These are phyloP conservation scores for Pangasius mekongensis DNA, from an alignment of 2,797 vertebrate genomes.

Conservation along the genomic window DNA sequence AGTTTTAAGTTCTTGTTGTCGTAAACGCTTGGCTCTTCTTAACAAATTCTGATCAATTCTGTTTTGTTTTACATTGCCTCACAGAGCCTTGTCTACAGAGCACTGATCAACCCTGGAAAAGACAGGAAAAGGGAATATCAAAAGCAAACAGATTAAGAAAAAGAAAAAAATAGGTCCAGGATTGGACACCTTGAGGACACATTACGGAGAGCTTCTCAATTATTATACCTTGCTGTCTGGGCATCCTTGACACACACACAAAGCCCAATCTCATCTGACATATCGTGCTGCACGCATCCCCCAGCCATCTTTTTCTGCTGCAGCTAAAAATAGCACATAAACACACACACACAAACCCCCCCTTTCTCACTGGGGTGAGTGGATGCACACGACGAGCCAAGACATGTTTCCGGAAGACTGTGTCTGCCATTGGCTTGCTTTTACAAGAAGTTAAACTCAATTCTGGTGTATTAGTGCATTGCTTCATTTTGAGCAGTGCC, in stretches of 20 bases:
- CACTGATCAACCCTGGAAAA: neutral
- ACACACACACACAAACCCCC: conserved; percentile 28
- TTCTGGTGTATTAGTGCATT: conserved; percentile 20
- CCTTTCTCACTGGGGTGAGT: conserved; percentile 48
- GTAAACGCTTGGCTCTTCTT: neutral
- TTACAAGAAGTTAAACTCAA: conserved; percentile 23
- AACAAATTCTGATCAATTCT: neutral
- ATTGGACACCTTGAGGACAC: conserved; percentile 30
- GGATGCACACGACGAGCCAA: conserved; percentile 44
- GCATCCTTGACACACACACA: conserved; percentile 13
- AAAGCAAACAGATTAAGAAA: conserved; percentile 21
- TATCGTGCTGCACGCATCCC: conserved; percentile 41
- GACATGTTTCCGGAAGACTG: conserved; percentile 47
- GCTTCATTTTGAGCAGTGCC: neutral
- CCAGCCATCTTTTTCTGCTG: conserved; percentile 40
- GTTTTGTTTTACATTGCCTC: neutral
- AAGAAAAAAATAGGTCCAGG: neutral
- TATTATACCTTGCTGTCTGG: conserved; percentile 45
- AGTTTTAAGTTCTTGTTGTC: neutral
- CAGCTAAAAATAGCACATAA: conserved; percentile 56
- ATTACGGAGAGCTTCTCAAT: conserved; percentile 43
- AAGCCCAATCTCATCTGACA: conserved; percentile 57
- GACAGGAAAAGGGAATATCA: conserved; percentile 8
- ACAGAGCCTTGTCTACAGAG: neutral
- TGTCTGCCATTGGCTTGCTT: conserved; percentile 22